These are phyloP conservation scores for Puffinus mauretanicus DNA, from an alignment of 2,113 vertebrate genomes.

Conservation along the genomic window DNA sequence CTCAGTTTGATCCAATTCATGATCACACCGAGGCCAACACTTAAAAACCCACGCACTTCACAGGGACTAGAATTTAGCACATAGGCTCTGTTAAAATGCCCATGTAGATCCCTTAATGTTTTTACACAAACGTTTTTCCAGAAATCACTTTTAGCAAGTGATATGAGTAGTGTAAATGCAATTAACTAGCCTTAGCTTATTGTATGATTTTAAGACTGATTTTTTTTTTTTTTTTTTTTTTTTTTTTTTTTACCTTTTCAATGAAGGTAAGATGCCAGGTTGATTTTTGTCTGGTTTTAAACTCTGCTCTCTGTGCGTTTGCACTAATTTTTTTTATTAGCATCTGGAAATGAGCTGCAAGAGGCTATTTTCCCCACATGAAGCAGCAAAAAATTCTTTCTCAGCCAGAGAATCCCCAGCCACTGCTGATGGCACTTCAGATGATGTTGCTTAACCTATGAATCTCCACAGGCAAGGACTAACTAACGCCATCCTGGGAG, in stretches of 20 bases:
- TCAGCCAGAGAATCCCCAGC: neutral
- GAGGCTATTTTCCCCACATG: neutral
- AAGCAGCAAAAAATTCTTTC: neutral
- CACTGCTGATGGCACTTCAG: neutral
- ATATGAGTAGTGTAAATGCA: neutral
- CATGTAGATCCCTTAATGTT: neutral
- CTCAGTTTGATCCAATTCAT: neutral
- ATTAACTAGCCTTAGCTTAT: neutral
- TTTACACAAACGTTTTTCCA: neutral
- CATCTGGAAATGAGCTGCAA: neutral
- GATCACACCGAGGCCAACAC: neutral
- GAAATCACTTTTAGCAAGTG: neutral
- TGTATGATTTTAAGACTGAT: neutral
- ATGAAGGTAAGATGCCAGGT: neutral
- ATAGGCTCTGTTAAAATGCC: neutral
- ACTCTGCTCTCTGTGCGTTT: neutral
- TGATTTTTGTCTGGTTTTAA: neutral
- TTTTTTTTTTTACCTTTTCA: neutral
- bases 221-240: too few relatives aligned
- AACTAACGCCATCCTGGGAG: neutral
- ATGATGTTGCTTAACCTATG: constrained; percentile 6
- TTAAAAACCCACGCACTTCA: neutral
- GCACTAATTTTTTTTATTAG: neutral
- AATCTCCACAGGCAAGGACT: neutral
- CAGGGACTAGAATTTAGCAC: neutral